Evolutionary conservation across 1,140 invertebrate genomes (phyloP).

Genomic region (Cylas formicarius): DNA sequence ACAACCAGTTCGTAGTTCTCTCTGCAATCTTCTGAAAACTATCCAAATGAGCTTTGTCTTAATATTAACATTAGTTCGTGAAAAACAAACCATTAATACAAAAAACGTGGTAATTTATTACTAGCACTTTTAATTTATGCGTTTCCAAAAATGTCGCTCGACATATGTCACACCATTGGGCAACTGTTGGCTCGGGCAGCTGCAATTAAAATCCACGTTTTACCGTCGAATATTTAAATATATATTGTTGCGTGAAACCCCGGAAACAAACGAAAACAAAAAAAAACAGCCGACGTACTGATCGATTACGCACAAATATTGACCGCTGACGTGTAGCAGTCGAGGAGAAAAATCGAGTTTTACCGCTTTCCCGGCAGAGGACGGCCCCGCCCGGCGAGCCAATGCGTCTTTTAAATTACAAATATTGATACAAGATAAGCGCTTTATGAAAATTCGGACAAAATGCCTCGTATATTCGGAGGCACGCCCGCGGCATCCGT

Average conservation of each 20-base stretch:
- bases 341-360: constrained; percentile 20
- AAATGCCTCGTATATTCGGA: constrained; percentile 39
- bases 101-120: no score
- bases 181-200: no score
- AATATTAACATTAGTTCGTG: no score
- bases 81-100: no score
- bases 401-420: constrained; percentile 39
- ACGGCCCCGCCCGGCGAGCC: constrained; percentile 19
- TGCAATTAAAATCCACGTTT: background rate
- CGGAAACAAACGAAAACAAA: background rate
- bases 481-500: constrained; percentile 24
- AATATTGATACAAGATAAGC: constrained; percentile 42
- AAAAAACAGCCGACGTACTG: constrained; percentile 22
- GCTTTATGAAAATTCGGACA: constrained; percentile 40
- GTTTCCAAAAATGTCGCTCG: no score
- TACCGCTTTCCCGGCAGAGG: constrained; percentile 9
- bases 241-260: background rate
- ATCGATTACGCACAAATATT: constrained; percentile 17
- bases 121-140: no score
- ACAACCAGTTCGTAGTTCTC: no score
- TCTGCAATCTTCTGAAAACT: no score
- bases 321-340: constrained; percentile 12
- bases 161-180: no score
- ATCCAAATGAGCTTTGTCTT: no score
- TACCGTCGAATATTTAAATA: background rate